Evolutionary conservation across 2,113 vertebrate species (phyloP).

Genomic region (Ahaetulla prasina): DNA sequence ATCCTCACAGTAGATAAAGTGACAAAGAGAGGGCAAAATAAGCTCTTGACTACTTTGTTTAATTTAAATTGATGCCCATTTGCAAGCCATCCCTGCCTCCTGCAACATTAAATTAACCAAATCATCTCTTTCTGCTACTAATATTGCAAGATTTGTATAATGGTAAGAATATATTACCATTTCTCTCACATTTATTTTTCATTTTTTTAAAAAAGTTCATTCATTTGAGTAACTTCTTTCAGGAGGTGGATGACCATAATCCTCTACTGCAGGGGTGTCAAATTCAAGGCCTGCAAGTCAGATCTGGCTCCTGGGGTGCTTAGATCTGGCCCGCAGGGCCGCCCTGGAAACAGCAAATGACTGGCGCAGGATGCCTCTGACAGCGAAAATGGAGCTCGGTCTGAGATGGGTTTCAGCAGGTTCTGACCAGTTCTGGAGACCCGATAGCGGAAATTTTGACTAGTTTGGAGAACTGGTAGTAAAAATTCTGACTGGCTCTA

Average conservation of each 20-base stretch:
- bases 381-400: no score
- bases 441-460: no score
- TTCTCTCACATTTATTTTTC: neutral
- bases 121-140: neutral
- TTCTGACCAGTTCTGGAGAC: no score
- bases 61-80: conserved; percentile 5
- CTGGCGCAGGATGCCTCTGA: no score
- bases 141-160: neutral
- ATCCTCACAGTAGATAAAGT: conserved; percentile 2
- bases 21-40: neutral
- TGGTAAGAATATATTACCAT: neutral
- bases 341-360: no score
- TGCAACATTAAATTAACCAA: conserved; percentile 10
- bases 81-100: neutral
- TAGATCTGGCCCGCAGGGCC: no score
- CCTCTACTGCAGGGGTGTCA: neutral
- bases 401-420: no score
- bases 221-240: neutral
- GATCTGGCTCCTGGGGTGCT: no score
- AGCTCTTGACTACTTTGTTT: neutral
- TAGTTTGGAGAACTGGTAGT: no score
- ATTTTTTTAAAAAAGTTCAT: neutral
- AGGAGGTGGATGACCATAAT: neutral
- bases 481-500: no score
- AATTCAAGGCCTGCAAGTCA: no score